phyloP scores from a whole-genome alignment of 2,113 vertebrate genomes.

The Rhinogobius similis region DNA sequence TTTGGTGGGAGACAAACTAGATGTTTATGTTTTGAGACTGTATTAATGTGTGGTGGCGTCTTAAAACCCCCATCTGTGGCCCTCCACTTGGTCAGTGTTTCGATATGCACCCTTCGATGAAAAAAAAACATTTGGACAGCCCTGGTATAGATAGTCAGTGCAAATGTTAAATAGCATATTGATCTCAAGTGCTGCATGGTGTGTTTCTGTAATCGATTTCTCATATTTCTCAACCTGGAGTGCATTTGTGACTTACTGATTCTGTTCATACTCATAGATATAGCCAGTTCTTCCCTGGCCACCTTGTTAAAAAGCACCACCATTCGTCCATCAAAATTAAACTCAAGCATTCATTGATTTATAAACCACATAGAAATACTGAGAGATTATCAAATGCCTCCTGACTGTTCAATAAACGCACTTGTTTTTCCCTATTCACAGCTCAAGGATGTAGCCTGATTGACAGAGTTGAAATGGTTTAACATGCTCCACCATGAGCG shows the following conservation, averaged over 20 bases:
- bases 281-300: background rate
- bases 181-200: background rate
- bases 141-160: background rate
- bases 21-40: too few relatives aligned
- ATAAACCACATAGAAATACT: conserved; percentile 27
- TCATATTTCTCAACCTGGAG: background rate
- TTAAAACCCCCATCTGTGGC: too few relatives aligned
- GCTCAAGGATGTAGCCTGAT: conserved; percentile 30
- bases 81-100: too few relatives aligned
- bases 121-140: too few relatives aligned
- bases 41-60: too few relatives aligned
- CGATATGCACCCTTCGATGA: too few relatives aligned
- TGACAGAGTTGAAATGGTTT: conserved; percentile 22
- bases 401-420: conserved; percentile 28
- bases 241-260: background rate
- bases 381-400: conserved; percentile 32
- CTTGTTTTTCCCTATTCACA: conserved; percentile 35
- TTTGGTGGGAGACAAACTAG: too few relatives aligned
- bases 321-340: conserved; percentile 20
- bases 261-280: background rate
- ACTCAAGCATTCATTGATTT: conserved; percentile 30
- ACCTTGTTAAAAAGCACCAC: conserved; percentile 9
- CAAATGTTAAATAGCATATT: background rate
- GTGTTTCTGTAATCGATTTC: background rate
- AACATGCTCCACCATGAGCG: conserved; percentile 26